Base-by-base conservation (phyloP, 1,140 invertebrate genomes). In the Lordiphosa collinella region DNA sequence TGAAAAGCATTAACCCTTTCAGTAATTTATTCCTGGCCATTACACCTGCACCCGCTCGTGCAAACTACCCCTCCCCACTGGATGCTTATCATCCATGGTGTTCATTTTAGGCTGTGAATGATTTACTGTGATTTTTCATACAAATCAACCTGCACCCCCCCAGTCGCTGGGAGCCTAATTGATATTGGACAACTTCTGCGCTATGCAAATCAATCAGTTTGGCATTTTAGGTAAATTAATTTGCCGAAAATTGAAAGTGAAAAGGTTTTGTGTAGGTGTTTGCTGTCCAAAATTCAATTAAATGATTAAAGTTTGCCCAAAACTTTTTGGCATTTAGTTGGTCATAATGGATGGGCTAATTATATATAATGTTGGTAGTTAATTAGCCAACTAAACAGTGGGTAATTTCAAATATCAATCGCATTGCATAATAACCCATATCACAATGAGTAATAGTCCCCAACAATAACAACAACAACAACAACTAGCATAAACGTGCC, bases 151-250 rank as follows among this genome's bases (percentile, higher is more conserved):
- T 18, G 18, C 18, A 18, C 25, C 22, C 18, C 7, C 8, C 16
- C 18, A 8, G 32, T 3, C 9, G 10, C n/a, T 10, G 11, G n/a
- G 29, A 58, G 49, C 59, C 70, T 62, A 82, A 82, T 82, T 82
- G 57, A 84, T 78, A 73, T 72, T 34, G 38, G 34, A 13, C 16
- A 44, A 51, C 50, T 47, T 37, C 31, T 58, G 47, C 11, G 49
- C 41, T 14, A 51, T 38, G 56, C 53, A 52, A 72, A 76, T 82
- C 59, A 82, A 72, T 73, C 71, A 82, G 68, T 43, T 48, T 84
- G 72, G 63, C 79, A 85, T 85, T 75, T 76, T 67, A 36, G 48
- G 38, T 14, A 70, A 78, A 84, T 84, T 84, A 73, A 84, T 84
- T 35, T 12, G 32, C 12, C 29, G 3, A 50, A 51, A 53, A 60